These are phyloP conservation scores for Eulemur rubriventer DNA, from an alignment of 2,797 vertebrate genomes.

Conservation along the genomic window DNA sequence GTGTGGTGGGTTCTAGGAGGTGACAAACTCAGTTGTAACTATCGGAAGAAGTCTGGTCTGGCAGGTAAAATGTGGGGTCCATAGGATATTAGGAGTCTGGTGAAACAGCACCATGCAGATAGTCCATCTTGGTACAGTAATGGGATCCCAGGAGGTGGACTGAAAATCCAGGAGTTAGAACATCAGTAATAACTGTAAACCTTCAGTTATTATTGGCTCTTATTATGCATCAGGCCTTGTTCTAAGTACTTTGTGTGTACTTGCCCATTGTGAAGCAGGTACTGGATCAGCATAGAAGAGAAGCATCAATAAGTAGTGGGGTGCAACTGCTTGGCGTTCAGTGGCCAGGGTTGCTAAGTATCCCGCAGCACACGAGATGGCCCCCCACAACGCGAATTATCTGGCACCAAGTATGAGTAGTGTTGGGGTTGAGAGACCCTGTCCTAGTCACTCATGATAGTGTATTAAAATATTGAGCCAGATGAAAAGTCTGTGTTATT, in stretches of 20 bases:
- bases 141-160: background rate
- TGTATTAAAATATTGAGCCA: background rate
- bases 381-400: background rate
- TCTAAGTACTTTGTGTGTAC: background rate
- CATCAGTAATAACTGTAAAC: background rate
- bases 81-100: background rate
- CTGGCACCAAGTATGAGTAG: background rate
- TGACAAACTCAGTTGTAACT: background rate
- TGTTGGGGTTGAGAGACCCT: background rate
- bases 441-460: background rate
- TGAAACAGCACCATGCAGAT: background rate
- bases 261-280: background rate
- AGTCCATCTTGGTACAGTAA: background rate
- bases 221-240: too few relatives aligned
- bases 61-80: background rate
- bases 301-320: accelerated
- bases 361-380: background rate
- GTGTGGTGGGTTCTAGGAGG: background rate
- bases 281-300: background rate
- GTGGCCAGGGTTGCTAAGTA: background rate
- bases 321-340: background rate
- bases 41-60: background rate
- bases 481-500: background rate
- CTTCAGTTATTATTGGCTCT: background rate
- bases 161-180: background rate